Percentiles rank a stretch among this genome's conserved stretches.
Evolutionary conservation across 2,113 vertebrate genomes (phyloP).

Genomic region (Tragelaphus strepsiceros): DNA sequence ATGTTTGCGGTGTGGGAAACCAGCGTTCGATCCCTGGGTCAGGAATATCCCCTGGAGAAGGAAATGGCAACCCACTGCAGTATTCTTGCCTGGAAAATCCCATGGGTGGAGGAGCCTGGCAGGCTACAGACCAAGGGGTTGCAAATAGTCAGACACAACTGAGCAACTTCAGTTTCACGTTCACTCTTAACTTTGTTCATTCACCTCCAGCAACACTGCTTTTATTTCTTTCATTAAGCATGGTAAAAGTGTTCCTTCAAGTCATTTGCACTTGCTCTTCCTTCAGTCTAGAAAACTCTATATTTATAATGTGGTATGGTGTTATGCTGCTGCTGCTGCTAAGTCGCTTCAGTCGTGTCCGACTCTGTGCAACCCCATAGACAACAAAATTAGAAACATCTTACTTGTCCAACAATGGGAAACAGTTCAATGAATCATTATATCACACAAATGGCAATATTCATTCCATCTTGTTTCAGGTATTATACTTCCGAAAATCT

Average conservation of each 20-base stretch:
- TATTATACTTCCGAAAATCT: not conserved
- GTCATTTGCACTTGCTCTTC: not conserved
- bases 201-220: not conserved
- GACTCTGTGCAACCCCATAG: too few relatives aligned
- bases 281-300: not conserved
- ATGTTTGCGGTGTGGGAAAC: accelerated
- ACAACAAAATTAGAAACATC: not conserved
- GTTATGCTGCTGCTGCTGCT: too few relatives aligned
- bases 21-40: not conserved
- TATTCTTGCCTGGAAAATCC: not conserved
- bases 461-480: not conserved
- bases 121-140: not conserved
- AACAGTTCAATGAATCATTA: not conserved
- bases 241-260: not conserved
- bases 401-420: not conserved
- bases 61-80: not conserved
- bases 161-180: not conserved
- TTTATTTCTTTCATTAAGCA: not conserved
- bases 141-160: not conserved
- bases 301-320: not conserved
- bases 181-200: not conserved
- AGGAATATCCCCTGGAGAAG: not conserved
- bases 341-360: too few relatives aligned
- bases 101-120: not conserved
- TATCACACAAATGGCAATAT: not conserved